Conservation (phyloP, 2,113 vertebrate species). For the Elachura formosa region DNA sequence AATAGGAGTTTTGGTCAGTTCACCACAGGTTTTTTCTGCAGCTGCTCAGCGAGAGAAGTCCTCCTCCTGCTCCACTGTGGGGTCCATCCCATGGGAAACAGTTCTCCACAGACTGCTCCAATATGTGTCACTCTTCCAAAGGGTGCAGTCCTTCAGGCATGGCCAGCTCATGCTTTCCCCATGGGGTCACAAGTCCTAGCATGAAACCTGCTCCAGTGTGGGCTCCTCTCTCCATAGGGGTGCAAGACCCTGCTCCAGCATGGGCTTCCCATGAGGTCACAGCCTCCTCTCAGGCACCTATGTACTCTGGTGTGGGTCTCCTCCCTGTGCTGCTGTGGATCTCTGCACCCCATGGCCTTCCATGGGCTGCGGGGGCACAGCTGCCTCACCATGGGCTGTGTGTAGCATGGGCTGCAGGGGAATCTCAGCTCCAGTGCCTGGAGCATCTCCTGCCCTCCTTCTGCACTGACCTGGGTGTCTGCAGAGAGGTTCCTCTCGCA, state of each 20-base stretch:
- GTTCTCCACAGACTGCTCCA: not conserved
- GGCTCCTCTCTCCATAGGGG: not conserved
- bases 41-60: not conserved
- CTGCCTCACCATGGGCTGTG: not conserved
- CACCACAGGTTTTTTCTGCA: not conserved
- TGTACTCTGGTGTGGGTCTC: not conserved
- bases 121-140: not conserved
- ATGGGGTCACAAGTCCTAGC: rapidly evolving
- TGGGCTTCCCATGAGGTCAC: not conserved
- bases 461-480: not conserved
- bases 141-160: not conserved
- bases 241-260: not conserved
- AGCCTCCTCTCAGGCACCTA: not conserved
- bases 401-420: not conserved
- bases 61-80: not conserved
- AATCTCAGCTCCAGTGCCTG: rapidly evolving
- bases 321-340: not conserved
- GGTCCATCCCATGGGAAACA: not conserved
- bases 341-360: rapidly evolving
- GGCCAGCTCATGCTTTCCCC: not conserved
- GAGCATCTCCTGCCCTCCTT: not conserved
- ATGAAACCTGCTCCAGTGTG: not conserved
- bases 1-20: not conserved
- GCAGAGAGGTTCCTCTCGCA: not conserved
- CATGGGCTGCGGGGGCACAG: not conserved